phyloP scores from a whole-genome alignment of 2,888 invertebrate genomes.

The Rhyacophila evoluta region DNA sequence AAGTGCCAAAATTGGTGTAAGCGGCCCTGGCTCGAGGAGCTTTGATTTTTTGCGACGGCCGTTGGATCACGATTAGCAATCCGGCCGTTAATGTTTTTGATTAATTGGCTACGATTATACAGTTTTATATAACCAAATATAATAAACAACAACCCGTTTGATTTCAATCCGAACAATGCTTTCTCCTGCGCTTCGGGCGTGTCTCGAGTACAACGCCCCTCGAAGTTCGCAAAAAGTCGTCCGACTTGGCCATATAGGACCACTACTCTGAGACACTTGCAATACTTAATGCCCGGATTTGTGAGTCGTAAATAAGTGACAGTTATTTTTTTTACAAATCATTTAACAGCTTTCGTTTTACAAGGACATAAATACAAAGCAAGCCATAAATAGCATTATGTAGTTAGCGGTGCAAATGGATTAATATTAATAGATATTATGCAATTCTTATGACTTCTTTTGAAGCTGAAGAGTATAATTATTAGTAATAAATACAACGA shows the following conservation, averaged over 20 bases:
- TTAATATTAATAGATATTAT: too few relatives aligned
- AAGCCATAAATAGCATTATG: too few relatives aligned
- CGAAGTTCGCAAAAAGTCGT: constrained; percentile 38
- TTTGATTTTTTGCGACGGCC: background rate
- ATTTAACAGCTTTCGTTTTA: background rate
- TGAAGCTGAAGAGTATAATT: too few relatives aligned
- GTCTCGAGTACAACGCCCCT: constrained; percentile 37
- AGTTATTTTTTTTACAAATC: background rate
- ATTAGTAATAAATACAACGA: too few relatives aligned
- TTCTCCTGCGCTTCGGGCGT: constrained; percentile 37
- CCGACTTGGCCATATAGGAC: constrained; percentile 17
- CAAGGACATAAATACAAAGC: too few relatives aligned
- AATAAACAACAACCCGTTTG: constrained; percentile 28
- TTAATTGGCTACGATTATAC: constrained; percentile 39
- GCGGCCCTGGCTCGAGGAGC: background rate
- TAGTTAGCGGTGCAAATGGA: too few relatives aligned
- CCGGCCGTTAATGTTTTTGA: constrained; percentile 30
- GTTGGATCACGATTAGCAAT: constrained; percentile 23
- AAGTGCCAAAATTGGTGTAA: too few relatives aligned
- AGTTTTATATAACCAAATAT: constrained; percentile 41
- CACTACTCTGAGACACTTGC: too few relatives aligned
- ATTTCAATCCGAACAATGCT: constrained; percentile 35
- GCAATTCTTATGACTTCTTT: too few relatives aligned
- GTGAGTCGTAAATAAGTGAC: background rate
- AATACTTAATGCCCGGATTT: background rate